Evolutionary conservation across 1,140 invertebrate species (phyloP).

Genomic region (Triops longicaudatus): DNA sequence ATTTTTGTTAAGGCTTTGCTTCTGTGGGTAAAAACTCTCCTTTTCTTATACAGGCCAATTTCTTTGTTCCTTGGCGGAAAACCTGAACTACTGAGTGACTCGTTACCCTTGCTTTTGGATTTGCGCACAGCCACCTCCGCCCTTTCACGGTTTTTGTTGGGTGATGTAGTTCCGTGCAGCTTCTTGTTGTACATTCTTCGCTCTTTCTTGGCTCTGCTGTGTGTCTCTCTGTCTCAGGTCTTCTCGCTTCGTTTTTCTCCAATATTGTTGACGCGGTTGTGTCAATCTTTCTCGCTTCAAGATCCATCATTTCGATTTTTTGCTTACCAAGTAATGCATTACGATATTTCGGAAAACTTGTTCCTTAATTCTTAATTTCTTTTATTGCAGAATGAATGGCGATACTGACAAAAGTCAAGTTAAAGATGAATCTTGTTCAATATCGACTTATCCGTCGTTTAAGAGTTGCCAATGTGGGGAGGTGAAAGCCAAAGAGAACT

Average conservation of each 20-base stretch:
- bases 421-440: neutral
- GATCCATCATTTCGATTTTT: neutral
- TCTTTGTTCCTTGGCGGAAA: neutral
- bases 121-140: neutral
- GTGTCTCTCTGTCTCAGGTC: neutral
- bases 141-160: neutral
- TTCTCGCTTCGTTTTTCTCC: neutral
- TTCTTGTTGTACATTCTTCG: neutral
- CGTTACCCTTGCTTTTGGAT: neutral
- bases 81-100: neutral
- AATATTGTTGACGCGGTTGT: neutral
- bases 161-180: neutral
- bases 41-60: neutral
- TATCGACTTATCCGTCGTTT: neutral
- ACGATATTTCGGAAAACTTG: neutral
- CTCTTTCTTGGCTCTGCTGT: neutral
- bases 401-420: neutral
- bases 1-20: neutral
- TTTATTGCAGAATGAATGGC: neutral
- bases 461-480: neutral
- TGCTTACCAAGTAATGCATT: neutral
- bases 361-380: neutral
- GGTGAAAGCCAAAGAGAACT: slow-evolving; percentile 29
- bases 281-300: neutral
- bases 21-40: neutral